Base-by-base conservation (phyloP, 2,797 vertebrate genomes). In the Aeoliscus strigatus region DNA sequence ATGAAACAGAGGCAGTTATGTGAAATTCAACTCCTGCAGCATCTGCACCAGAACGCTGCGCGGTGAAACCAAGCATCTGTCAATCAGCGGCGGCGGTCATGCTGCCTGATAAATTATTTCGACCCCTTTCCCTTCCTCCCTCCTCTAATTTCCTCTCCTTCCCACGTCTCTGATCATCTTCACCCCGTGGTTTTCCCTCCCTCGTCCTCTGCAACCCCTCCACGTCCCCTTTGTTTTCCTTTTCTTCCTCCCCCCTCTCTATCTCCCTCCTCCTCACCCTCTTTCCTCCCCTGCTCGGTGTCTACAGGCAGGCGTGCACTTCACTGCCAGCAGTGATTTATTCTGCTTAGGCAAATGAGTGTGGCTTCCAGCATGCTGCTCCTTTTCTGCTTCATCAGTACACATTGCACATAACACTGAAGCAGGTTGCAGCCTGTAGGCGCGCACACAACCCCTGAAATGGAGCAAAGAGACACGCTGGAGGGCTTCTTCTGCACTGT, bases 311-410 rank as follows among this genome's bases (percentile, higher is more conserved):
- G 62, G 47, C 68, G 9, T 73, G 64, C 73, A 74, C 77, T 73
- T 76, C 73, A 67, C 67, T 74, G 77, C 77, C 76, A 82, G 75
- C 61, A 73, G 67, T 81, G 77, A 82, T 84, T 84, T 82, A 82
- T 79, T 83, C 74, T 79, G 74, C 76, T 80, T 84, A 81, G 68
- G 83, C 74, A 81, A 85, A 82, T 77, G 65, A 82, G 70, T 62
- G 64, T 83, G 67, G 71, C 69, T 79, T 77, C 73, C 72, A 79
- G 73, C 76, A 67, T 58, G 70, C 73, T 73, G 78, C 71, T 75
- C 57, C 63, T 60, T 75, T 81, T 82, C 74, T 81, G 73, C 73
- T 78, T 83, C 74, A 84, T 86, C 77, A 82, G 77, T 79, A 79
- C 79, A 82, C 80, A 80, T 62, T 77, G 77, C 76, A 73, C 73